These are phyloP conservation scores for Neodon shergylaensis DNA, from an alignment of 2,113 vertebrate genomes.

Conservation along the genomic window DNA sequence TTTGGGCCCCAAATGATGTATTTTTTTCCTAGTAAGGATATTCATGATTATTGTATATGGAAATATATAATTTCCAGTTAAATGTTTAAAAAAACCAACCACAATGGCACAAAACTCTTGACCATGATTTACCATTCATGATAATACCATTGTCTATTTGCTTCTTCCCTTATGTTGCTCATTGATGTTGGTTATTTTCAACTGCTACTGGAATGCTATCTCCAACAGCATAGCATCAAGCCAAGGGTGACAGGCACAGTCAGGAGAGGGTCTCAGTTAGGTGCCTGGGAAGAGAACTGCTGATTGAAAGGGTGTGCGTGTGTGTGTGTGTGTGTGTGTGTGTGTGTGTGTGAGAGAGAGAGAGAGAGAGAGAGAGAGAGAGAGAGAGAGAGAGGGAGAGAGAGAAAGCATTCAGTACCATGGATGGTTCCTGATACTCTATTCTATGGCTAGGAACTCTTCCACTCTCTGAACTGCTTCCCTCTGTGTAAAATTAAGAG, in stretches of 20 bases:
- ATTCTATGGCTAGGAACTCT: background rate
- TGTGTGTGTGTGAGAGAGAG: background rate
- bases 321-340: too few species aligned
- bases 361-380: too few species aligned
- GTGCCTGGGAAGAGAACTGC: background rate
- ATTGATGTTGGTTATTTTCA: background rate
- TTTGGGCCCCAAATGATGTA: background rate
- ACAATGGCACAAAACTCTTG: background rate
- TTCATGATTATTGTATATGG: background rate
- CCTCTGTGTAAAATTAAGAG: background rate
- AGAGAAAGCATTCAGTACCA: conserved; percentile 56
- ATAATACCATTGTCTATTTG: conserved; percentile 10
- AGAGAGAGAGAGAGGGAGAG: too few species aligned
- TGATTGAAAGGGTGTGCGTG: background rate
- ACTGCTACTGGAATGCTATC: background rate
- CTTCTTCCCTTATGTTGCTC: background rate
- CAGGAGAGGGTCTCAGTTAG: background rate
- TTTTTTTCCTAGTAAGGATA: conserved; percentile 34
- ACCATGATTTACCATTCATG: background rate
- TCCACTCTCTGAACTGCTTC: background rate
- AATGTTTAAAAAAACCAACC: background rate
- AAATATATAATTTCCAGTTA: conserved; percentile 17
- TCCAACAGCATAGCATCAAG: background rate
- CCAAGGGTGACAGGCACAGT: background rate
- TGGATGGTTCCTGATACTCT: conserved; percentile 47